Evolutionary conservation across 2,888 invertebrate genomes (phyloP).

Genomic region (Rapana venosa): DNA sequence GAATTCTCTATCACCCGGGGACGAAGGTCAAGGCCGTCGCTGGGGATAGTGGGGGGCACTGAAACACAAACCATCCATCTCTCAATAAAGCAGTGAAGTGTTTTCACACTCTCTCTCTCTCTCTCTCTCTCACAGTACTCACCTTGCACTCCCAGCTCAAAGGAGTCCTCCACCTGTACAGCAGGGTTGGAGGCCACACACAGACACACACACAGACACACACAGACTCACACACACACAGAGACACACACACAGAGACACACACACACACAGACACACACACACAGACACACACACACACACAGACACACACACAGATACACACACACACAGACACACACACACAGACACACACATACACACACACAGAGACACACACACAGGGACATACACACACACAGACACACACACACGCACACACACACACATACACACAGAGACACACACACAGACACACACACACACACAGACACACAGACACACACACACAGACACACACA

Average conservation of each 20-base stretch:
- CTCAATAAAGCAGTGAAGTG: not conserved
- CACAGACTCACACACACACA: not conserved
- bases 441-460: too few relatives aligned
- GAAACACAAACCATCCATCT: slow-evolving; percentile 40
- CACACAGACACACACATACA: not conserved
- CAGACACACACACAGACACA: slow-evolving; percentile 45
- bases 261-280: not conserved
- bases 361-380: not conserved
- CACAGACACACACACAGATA: not conserved
- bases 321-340: slow-evolving; percentile 2
- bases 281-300: not conserved
- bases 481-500: too few relatives aligned
- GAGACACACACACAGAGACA: not conserved
- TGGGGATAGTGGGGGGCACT: slow-evolving; percentile 79
- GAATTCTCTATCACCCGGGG: slow-evolving; percentile 76
- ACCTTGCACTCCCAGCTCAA: slow-evolving; percentile 74
- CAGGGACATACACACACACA: not conserved
- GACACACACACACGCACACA: not conserved
- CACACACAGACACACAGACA: too few relatives aligned
- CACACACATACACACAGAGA: too few relatives aligned
- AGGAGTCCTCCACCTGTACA: slow-evolving; percentile 66
- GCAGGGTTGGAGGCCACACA: slow-evolving; percentile 75
- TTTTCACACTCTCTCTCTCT: too few relatives aligned
- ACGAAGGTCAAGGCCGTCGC: slow-evolving; percentile 67
- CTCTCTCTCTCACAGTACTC: too few relatives aligned